Evolutionary conservation across 2,113 vertebrate species (phyloP), one percentile per base, ranked within the genome.

Genomic region (Arizona elegans): DNA sequence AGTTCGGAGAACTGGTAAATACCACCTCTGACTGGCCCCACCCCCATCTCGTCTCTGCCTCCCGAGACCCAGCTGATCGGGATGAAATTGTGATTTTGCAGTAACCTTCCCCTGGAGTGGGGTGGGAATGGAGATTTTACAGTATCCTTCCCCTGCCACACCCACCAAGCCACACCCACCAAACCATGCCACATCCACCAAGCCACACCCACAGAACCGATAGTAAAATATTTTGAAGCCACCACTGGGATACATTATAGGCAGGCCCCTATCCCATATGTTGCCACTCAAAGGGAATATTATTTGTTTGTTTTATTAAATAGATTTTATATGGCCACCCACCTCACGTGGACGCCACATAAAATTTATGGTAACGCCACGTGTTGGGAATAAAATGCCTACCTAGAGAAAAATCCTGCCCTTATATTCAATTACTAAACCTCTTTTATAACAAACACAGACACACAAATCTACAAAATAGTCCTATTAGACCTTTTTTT

Each of bases 351-450:
- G 65, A 70, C 7, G 65, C 29, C 12, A n/a, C 15, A 70, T 70
- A 70, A n/a, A 70, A 70, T 70, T 15, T n/a, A 70, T 70, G 65
- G 65, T 5, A 65, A 65, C 0, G 3, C 47, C 11, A 0, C 55
- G 8, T 11, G 56, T 93, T 85, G 23, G 38, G 0, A 92, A 91
- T 89, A 90, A 50, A 93, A 21, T 1, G 88, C 55, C 33, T 87
- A 15, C 0, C 0, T 13, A 87, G 81, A 85, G 52, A 93, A 90
- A 88, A 90, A 23, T 55, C 47, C 86, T 59, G 11, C 26, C 29
- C 89, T 17, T 85, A 9, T 89, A 8, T 54, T 94, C 47, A 47
- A 65, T 93, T 24, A 87, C 90, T 93, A 89, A 89, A 81, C 89
- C 59, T 50, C 5, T 58, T 0, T 93, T 95, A 38, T 33, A 90